Evolutionary conservation across 2,113 vertebrate species (phyloP), one percentile per base, ranked within the genome.

Genomic region (Protobothrops mucrosquamatus): DNA sequence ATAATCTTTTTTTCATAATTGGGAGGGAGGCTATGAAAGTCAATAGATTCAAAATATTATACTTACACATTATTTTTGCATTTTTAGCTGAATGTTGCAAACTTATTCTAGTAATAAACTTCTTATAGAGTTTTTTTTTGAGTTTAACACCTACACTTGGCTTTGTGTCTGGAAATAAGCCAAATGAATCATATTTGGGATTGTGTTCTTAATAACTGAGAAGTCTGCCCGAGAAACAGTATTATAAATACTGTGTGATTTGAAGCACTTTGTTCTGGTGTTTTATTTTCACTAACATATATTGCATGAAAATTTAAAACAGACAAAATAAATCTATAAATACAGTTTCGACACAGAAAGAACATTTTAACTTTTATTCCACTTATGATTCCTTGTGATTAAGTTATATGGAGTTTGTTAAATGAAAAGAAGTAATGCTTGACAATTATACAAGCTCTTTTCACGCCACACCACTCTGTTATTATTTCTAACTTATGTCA

Each of bases 401-500:
- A 88, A 55, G 87, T 54, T 92, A 2, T 92, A 81, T 86, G 12
- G 34, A 89, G 61, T 85, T 90, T 52, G 46, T 86, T 61, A 93
- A 95, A 94, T 94, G 90, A 96, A 96, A 95, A 93, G n/a, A 94
- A 95, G 48, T 89, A 51, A 91, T 95, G 96, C 95, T 95, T 90
- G 96, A 46, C 91, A 95, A 95, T 96, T 96, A 95, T 56, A 91
- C 18, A 14, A 85, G 94, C 89, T 93, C 93, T 95, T 96, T 95
- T 95, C 85, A 90, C 54, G 29, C 93, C 24, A 92, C 96, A 93
- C 7, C 55, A 91, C 92, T 91, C 85, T 96, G 81, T 94, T 95
- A 94, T 96, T 97, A 94, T 95, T 96, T 96, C 89, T 93, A 96
- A 95, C 59, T 94, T 92, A 55, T 94, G 94, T 92, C 94, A 95